Evolutionary conservation across 92 coral and sea anemone genomes (phyloP).

Genomic region (Epizoanthus illoricatus): DNA sequence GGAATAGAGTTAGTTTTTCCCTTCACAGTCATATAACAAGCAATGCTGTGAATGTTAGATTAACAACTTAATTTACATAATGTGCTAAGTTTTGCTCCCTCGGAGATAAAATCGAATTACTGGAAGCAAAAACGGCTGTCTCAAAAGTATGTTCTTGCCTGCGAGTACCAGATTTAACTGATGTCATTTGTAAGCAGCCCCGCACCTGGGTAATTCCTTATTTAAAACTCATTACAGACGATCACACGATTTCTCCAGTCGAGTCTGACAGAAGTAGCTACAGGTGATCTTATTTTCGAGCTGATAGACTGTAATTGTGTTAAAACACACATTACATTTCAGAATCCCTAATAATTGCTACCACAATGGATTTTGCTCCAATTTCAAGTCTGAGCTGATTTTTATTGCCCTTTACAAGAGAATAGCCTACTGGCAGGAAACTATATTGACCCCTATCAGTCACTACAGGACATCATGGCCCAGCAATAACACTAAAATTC

Average conservation of each 20-base stretch:
- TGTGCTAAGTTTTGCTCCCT: constrained; percentile 8
- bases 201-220: background rate
- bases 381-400: background rate
- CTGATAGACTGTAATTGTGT: constrained; percentile 1
- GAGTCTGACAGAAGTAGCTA: background rate
- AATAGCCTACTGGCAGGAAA: background rate
- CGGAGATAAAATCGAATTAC: constrained; percentile 23
- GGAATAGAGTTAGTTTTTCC: background rate
- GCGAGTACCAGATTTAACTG: background rate
- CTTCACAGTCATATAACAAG: background rate
- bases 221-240: background rate
- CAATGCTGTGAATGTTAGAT: background rate
- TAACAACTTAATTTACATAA: constrained; percentile 2
- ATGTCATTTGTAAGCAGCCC: background rate
- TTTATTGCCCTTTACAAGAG: background rate
- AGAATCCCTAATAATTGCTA: constrained; percentile 3
- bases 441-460: background rate
- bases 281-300: constrained; percentile 18
- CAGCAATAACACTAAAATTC: too few species aligned
- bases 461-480: too few species aligned
- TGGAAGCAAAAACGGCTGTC: background rate
- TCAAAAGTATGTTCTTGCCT: constrained; percentile 1
- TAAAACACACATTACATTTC: background rate
- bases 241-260: background rate
- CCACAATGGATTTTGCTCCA: background rate